Base-by-base conservation (phyloP, 2,888 invertebrate species). In the Heliconius ethilla region DNA sequence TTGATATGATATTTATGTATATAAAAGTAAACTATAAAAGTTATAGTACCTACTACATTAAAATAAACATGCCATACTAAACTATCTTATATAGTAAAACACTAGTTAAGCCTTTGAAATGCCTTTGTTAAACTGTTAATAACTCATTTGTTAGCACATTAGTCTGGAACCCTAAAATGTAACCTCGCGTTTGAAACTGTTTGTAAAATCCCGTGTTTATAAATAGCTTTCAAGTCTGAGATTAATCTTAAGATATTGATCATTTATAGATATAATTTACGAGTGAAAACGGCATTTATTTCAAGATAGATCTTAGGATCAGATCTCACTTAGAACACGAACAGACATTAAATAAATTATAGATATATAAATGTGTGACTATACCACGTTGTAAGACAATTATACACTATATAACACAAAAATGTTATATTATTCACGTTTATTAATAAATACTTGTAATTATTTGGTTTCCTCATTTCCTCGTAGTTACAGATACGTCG, bases 381-480 rank as follows among this genome's bases (percentile, higher is more conserved):
- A 3, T 65, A 22, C 6, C 65, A 74, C 63, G 40, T 11, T 65
- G 22, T 27, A 62, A n/a, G 4, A 62, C 25, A 15, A n/a, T 37
- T 40, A 62, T 25, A 25, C 51, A 25, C n/a, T 40, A 63, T 37
- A 40, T n/a, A 63, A 13, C 5, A 59, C 27, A 51, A 27, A 27
- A 33, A 62, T 63, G 63, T 63, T 63, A 45, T 62, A 63, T 72
- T 29, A 59, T 63, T 74, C 63, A 63, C 25, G 15, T 62, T 74
- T 74, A n/a, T 55, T 74, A 74, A 74, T 74, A 74, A 74, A 74
- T 6, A 22, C 27, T 5, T 27, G 11, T 74, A 45, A 27, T 74
- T 63, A 74, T 74, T 74, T 74, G 6, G 40, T 74, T 7, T 63
- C 18, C 33, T 27, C 18, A 74, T 74, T 40, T 40, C 40, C 37